Conservation (phyloP, 2,888 invertebrate species). For the Acleris laterana region DNA sequence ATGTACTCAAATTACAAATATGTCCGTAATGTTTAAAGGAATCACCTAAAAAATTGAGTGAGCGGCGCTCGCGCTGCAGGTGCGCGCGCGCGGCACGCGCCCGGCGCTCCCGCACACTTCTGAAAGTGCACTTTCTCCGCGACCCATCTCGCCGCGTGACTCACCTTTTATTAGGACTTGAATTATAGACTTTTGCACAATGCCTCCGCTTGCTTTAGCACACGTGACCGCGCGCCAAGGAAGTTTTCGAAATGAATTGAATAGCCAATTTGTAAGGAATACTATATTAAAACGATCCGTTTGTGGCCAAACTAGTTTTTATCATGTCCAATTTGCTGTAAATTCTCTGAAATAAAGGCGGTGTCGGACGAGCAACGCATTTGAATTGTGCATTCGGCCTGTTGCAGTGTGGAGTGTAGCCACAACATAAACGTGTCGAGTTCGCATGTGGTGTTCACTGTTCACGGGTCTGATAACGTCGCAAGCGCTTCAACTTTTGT, state of each 20-base stretch:
- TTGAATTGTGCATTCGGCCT: slow-evolving; percentile 19
- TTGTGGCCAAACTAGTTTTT: slow-evolving; percentile 31
- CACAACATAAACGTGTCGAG: slow-evolving; percentile 35
- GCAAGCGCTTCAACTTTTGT: slow-evolving; percentile 30
- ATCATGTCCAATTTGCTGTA: slow-evolving; percentile 24
- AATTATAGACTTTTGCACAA: slow-evolving; percentile 37
- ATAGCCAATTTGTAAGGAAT: slow-evolving; percentile 33
- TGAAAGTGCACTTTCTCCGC: slow-evolving; percentile 38
- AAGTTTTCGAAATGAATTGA: slow-evolving; percentile 31
- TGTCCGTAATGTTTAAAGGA: background rate
- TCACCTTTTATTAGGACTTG: slow-evolving; percentile 31
- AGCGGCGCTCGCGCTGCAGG: slow-evolving; percentile 37
- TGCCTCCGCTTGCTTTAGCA: slow-evolving; percentile 15
- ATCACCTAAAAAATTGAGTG: background rate
- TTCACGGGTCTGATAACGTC: slow-evolving; percentile 32
- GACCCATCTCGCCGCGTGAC: slow-evolving; percentile 25
- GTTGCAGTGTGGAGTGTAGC: slow-evolving; percentile 19
- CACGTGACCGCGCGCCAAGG: slow-evolving; percentile 30
- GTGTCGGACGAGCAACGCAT: slow-evolving; percentile 17
- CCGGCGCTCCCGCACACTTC: slow-evolving; percentile 39
- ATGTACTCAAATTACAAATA: background rate
- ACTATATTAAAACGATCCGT: slow-evolving; percentile 12
- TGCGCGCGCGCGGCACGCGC: slow-evolving; percentile 42
- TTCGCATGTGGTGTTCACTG: slow-evolving; percentile 21
- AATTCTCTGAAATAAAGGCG: slow-evolving; percentile 25